Evolutionary conservation across 1,140 invertebrate species (phyloP).

Genomic region (Sarcophaga peregrina): DNA sequence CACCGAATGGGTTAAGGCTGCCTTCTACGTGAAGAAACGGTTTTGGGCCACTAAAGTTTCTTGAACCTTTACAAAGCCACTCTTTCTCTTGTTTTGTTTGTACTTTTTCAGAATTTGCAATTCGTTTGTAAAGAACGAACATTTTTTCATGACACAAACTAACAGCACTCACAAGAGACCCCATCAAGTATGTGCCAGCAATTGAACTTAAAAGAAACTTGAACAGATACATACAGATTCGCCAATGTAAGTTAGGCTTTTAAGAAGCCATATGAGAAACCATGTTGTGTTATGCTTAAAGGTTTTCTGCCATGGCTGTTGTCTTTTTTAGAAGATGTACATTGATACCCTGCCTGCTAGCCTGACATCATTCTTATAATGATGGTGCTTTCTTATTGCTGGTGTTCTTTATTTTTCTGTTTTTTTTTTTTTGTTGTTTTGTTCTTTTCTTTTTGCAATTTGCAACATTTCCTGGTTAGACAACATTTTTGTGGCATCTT

Average conservation of each 20-base stretch:
- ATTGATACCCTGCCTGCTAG: too few relatives aligned
- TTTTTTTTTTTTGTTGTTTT: not conserved
- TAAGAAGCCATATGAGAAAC: too few relatives aligned
- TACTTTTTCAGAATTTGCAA: not conserved
- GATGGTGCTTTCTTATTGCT: too few relatives aligned
- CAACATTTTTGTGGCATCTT: slow-evolving; percentile 24
- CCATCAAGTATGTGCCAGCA: too few relatives aligned
- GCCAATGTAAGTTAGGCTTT: too few relatives aligned
- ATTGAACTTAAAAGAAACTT: too few relatives aligned
- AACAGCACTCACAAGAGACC: not conserved
- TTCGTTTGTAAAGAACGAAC: not conserved
- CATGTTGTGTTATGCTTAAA: too few relatives aligned
- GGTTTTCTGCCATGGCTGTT: too few relatives aligned
- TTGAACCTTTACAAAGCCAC: not conserved
- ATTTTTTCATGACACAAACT: not conserved
- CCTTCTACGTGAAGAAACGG: not conserved
- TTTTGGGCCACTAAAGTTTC: slow-evolving; percentile 26
- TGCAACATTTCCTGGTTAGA: slow-evolving; percentile 37
- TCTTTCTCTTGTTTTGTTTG: not conserved
- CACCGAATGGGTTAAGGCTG: too few relatives aligned
- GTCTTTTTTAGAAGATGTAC: too few relatives aligned
- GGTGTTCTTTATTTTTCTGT: not conserved
- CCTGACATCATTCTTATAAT: too few relatives aligned
- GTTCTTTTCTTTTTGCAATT: not conserved
- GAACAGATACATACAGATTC: too few relatives aligned